Percentiles rank a stretch among this genome's conserved stretches.
These are phyloP conservation scores for Neosilurus hyrtlii DNA, from an alignment of 2,797 vertebrate species.

Conservation along the genomic window DNA sequence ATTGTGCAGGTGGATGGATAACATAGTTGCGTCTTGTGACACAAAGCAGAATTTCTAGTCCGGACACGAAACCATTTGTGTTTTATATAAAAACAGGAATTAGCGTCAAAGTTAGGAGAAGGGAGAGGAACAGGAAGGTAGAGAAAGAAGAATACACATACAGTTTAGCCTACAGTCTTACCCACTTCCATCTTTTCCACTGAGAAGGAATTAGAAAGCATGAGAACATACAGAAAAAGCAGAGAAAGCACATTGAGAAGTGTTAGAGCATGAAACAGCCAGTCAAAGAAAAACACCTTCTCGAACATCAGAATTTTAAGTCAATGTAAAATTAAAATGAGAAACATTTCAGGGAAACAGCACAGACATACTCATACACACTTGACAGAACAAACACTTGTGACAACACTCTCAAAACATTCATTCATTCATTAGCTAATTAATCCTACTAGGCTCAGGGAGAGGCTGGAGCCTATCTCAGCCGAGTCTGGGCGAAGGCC, in stretches of 20 bases:
- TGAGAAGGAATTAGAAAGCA: conserved; percentile 65
- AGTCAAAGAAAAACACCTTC: neutral
- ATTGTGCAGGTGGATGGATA: conserved; percentile 10
- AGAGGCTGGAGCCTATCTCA: too few species aligned
- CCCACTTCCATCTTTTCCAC: conserved; percentile 79
- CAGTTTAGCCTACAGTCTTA: conserved; percentile 67
- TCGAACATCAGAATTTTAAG: neutral
- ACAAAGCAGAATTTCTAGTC: conserved; percentile 22
- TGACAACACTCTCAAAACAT: neutral
- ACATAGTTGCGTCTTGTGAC: neutral
- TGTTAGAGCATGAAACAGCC: conserved; percentile 37
- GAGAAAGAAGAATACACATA: conserved; percentile 37
- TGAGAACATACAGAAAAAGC: conserved; percentile 41
- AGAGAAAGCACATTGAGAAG: conserved; percentile 42
- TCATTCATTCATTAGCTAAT: too few species aligned
- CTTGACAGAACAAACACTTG: neutral
- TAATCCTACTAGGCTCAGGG: too few species aligned
- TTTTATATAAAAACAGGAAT: conserved; percentile 49
- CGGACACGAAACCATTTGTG: conserved; percentile 29
- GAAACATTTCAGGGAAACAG: conserved; percentile 17
- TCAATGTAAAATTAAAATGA: neutral
- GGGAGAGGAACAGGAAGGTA: neutral
- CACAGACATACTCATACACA: neutral
- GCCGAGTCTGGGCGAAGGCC: too few species aligned
- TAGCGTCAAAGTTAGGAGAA: conserved; percentile 37